Conservation (phyloP, 2,113 vertebrate species). For the Cottus gobio region DNA sequence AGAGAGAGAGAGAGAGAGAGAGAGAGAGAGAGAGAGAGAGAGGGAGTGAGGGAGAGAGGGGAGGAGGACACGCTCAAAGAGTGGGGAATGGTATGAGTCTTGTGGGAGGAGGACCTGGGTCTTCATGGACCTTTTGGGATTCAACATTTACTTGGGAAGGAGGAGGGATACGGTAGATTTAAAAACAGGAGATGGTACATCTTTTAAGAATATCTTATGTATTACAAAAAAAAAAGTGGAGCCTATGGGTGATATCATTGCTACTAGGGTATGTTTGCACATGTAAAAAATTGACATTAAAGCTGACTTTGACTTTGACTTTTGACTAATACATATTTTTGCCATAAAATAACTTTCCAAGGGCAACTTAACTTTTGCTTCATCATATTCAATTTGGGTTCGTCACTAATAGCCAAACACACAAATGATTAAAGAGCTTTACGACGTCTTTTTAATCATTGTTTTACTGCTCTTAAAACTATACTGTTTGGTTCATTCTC, state of each 20-base stretch:
- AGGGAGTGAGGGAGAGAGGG: conserved; percentile 33
- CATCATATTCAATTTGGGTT: not conserved
- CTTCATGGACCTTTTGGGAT: conserved; percentile 45
- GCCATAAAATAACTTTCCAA: not conserved
- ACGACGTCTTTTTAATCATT: not conserved
- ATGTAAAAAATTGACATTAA: no score
- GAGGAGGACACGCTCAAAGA: conserved; percentile 52
- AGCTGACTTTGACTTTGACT: no score
- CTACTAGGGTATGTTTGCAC: no score
- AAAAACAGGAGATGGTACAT: not conserved
- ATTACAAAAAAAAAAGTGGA: not conserved
- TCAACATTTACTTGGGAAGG: conserved; percentile 21
- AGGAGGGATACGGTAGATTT: not conserved
- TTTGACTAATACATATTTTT: no score
- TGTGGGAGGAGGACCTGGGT: conserved; percentile 18
- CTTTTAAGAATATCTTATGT: not conserved
- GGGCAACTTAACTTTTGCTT: not conserved
- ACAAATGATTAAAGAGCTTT: not conserved
- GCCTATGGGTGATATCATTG: not conserved
- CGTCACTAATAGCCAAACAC: not conserved
- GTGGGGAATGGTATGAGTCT: conserved; percentile 47
- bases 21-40: not conserved
- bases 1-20: not conserved
- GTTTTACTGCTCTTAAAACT: not conserved
- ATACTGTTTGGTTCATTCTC: not conserved